phyloP scores from a whole-genome alignment of 2,888 invertebrate species.

The Dichetophora obliterata region DNA sequence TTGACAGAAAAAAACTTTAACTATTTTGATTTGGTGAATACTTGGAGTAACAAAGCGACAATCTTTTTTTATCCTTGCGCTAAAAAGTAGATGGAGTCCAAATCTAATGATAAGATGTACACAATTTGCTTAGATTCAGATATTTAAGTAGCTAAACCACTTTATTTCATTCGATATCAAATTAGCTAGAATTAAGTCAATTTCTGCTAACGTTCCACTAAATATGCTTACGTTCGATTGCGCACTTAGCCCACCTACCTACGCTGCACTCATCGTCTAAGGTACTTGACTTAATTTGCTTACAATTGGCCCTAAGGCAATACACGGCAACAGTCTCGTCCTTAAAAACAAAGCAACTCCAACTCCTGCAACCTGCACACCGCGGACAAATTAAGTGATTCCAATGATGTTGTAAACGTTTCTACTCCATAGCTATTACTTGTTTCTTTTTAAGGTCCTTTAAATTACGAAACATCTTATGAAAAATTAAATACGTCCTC shows the following conservation, averaged over 20 bases:
- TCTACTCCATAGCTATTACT: not conserved
- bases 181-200: conserved; percentile 24
- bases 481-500: conserved; percentile 69
- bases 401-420: conserved; percentile 19
- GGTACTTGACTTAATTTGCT: conserved; percentile 18
- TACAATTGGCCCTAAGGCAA: conserved; percentile 6
- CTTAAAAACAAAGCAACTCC: not conserved
- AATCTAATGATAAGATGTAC: no score
- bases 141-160: not conserved
- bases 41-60: no score
- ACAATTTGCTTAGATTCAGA: no score
- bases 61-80: no score
- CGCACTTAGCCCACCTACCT: not conserved
- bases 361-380: not conserved
- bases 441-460: not conserved
- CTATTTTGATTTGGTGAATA: no score
- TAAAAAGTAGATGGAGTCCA: no score
- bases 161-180: conserved; percentile 4
- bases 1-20: no score
- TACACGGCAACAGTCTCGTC: not conserved
- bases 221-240: conserved; percentile 7
- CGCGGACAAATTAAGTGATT: conserved; percentile 26
- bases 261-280: not conserved
- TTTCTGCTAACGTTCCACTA: not conserved
- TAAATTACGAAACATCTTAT: conserved; percentile 55